phyloP scores from a whole-genome alignment of 2,113 vertebrate genomes.

The Scortum barcoo region DNA sequence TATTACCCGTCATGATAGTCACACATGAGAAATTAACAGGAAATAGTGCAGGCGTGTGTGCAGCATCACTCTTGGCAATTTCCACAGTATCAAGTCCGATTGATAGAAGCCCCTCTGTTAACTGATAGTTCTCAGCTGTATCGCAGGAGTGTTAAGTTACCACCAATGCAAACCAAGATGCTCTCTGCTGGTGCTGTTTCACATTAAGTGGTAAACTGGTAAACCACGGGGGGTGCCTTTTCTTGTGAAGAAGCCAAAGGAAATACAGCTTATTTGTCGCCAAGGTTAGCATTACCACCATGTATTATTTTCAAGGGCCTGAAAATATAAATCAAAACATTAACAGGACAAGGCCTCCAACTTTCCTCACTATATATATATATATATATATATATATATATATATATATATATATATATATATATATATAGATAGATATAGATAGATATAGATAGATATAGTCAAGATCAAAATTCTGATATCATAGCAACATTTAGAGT shows the following conservation, averaged over 20 bases:
- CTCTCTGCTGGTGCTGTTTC: not conserved
- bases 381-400: too few relatives aligned
- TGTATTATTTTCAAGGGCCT: slow-evolving; percentile 24
- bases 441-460: too few relatives aligned
- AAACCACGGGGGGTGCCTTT: not conserved
- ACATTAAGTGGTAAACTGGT: not conserved
- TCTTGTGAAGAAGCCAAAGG: not conserved
- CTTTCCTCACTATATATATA: slow-evolving; percentile 20
- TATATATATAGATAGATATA: too few relatives aligned
- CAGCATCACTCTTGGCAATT: too few relatives aligned
- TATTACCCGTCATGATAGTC: too few relatives aligned
- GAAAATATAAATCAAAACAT: not conserved
- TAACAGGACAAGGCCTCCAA: not conserved
- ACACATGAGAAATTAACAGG: too few relatives aligned
- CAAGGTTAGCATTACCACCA: not conserved
- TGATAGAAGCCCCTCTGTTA: too few relatives aligned
- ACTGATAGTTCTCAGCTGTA: not conserved
- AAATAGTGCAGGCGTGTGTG: too few relatives aligned
- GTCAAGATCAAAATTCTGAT: not conserved
- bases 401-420: too few relatives aligned
- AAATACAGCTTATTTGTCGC: slow-evolving; percentile 1
- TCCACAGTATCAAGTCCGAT: too few relatives aligned
- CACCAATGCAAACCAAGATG: not conserved
- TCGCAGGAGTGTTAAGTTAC: not conserved
- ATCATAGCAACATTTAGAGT: not conserved